Conservation (phyloP, 2,888 invertebrate genomes). For the Brachynemurus nebulosus region DNA sequence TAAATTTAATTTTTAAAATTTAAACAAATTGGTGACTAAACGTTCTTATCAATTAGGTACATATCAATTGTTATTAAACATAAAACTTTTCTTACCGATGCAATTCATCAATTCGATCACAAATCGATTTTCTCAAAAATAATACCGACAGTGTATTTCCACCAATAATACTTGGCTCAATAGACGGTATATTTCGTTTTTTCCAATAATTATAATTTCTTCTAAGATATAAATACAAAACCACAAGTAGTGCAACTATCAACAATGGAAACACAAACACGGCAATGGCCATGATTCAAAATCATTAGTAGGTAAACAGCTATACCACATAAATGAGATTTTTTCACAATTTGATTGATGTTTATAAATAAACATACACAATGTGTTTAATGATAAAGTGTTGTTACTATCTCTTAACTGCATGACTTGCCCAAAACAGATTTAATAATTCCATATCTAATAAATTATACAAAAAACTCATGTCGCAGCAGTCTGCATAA, state of each 20-base stretch:
- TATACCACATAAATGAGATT: no score
- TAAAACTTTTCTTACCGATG: constrained; percentile 20
- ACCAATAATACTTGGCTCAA: constrained; percentile 28
- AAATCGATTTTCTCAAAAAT: constrained; percentile 24
- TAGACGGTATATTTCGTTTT: constrained; percentile 26
- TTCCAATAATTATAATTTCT: constrained; percentile 32
- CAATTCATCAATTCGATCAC: constrained; percentile 26
- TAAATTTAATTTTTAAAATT: background rate
- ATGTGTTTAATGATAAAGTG: no score
- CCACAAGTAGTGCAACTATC: constrained; percentile 3
- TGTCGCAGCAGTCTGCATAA: no score
- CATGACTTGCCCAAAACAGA: no score
- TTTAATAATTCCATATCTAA: no score
- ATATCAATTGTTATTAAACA: background rate
- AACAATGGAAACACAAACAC: background rate
- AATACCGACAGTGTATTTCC: constrained; percentile 31
- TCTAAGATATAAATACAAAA: constrained; percentile 25
- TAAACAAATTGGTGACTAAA: background rate
- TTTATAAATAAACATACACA: no score
- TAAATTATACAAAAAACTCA: no score
- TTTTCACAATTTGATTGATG: no score
- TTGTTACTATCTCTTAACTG: no score
- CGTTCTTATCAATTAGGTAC: background rate
- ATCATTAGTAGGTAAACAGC: no score
- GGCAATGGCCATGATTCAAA: no score